Evolutionary conservation across 92 coral and sea anemone species (phyloP).

Genomic region (Umimayanthus kanabou): DNA sequence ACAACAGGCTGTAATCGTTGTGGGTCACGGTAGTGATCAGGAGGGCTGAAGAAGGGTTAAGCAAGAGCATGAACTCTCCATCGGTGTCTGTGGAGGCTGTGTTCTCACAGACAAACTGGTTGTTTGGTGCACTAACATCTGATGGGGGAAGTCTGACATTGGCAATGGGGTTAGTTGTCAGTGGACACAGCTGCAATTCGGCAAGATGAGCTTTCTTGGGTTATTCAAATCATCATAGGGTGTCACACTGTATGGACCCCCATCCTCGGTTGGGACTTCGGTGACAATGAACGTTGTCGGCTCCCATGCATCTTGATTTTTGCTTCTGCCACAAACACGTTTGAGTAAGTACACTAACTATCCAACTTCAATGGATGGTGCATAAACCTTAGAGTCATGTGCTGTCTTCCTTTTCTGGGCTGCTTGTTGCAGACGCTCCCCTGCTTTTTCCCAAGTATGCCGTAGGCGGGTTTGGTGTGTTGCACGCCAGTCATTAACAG

Average conservation of each 20-base stretch:
- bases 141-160: conserved; percentile 3
- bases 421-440: conserved; percentile 44
- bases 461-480: conserved; percentile 43
- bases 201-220: conserved; percentile 29
- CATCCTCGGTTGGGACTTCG: conserved; percentile 38
- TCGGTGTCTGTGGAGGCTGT: conserved; percentile 43
- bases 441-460: conserved; percentile 52
- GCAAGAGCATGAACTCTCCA: conserved; percentile 32
- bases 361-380: conserved; percentile 41
- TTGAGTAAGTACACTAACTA: conserved; percentile 48
- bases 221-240: conserved; percentile 20
- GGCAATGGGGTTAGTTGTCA: neutral
- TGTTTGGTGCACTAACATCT: neutral
- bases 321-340: conserved; percentile 47
- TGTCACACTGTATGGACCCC: conserved; percentile 41
- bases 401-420: conserved; percentile 39
- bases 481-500: conserved; percentile 44
- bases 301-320: conserved; percentile 45
- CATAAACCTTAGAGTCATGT: conserved; percentile 28
- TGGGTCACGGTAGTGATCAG: conserved; percentile 9
- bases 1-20: neutral
- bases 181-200: conserved; percentile 37
- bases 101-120: conserved; percentile 6
- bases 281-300: conserved; percentile 48
- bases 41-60: neutral